These are phyloP conservation scores for Disparrhopalites patrizii DNA, from an alignment of 2,888 invertebrate genomes.

Conservation along the genomic window DNA sequence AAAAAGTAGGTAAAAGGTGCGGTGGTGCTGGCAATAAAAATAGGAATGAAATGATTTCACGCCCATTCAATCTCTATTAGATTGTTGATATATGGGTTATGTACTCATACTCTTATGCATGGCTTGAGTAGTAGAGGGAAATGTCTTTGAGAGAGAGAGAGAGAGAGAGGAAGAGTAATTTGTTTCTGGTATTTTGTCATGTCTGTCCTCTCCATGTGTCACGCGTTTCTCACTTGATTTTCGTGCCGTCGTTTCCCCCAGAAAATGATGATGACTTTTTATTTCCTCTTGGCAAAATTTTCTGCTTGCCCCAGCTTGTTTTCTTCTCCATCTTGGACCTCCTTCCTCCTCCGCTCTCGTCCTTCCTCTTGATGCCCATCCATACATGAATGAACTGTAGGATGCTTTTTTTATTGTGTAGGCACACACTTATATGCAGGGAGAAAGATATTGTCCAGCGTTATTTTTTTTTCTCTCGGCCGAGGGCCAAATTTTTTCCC, in stretches of 20 bases:
- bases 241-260: neutral
- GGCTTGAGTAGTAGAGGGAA: neutral
- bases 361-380: neutral
- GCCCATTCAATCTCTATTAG: neutral
- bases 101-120: neutral
- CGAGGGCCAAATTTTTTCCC: no score
- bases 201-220: neutral
- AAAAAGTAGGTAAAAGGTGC: neutral
- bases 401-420: no score
- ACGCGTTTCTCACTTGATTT: neutral
- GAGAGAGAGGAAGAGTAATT: neutral
- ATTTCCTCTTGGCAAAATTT: constrained; percentile 12
- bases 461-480: neutral
- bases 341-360: neutral
- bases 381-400: no score
- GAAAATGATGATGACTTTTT: neutral
- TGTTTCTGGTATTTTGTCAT: constrained; percentile 6
- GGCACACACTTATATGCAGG: no score
- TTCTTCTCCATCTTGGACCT: neutral
- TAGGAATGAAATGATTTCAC: neutral
- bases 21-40: neutral
- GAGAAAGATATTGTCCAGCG: neutral
- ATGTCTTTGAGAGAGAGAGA: neutral
- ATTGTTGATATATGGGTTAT: neutral
- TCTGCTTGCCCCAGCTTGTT: constrained; percentile 8